Conservation (phyloP, 2,797 vertebrate genomes). For the Capromys pilorides region DNA sequence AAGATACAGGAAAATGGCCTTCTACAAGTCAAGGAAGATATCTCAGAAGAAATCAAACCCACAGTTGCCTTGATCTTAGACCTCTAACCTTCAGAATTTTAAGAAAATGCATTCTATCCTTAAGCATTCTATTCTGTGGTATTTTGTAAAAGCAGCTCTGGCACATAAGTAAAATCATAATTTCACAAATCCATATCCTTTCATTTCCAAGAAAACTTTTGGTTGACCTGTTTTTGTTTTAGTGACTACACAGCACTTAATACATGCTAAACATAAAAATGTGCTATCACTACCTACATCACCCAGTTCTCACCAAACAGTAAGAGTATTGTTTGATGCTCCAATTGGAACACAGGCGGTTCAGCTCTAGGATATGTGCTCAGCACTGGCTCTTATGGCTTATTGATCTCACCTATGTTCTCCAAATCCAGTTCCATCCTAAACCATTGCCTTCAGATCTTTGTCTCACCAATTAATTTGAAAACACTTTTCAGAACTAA, state of each 20-base stretch:
- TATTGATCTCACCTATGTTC: too few relatives aligned
- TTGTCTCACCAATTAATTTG: neutral
- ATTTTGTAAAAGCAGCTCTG: neutral
- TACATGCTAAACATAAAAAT: neutral
- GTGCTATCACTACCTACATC: neutral
- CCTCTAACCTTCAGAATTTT: neutral
- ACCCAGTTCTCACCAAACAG: neutral
- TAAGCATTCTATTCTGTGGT: neutral
- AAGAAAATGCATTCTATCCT: neutral
- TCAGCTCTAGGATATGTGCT: neutral
- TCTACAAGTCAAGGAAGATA: neutral
- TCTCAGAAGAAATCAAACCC: neutral
- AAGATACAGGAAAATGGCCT: neutral
- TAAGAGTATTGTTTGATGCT: neutral
- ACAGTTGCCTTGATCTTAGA: neutral
- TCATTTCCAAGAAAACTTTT: neutral
- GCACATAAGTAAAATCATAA: rapidly evolving
- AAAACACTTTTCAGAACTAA: neutral
- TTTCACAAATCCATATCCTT: neutral
- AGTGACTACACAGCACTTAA: neutral
- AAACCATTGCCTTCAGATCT: neutral
- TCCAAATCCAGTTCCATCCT: neutral
- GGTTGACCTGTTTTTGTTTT: neutral
- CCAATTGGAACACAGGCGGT: rapidly evolving
- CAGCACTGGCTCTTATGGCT: neutral